A percentile compares a stretch with the other conserved stretches of the same genome.
phyloP scores from a whole-genome alignment of 2,797 vertebrate species.

The Aeoliscus strigatus region DNA sequence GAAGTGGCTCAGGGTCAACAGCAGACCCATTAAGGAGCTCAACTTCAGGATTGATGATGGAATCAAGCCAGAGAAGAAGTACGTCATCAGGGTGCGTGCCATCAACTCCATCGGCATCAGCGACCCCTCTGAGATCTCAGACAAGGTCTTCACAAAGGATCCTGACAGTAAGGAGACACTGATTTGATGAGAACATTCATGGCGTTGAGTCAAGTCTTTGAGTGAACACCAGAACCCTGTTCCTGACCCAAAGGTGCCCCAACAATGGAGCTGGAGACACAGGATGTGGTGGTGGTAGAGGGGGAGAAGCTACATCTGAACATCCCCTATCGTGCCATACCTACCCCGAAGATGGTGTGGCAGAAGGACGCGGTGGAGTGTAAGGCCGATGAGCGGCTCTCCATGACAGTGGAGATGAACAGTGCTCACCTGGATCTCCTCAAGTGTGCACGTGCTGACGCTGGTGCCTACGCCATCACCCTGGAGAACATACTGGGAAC shows the following conservation, averaged over 20 bases:
- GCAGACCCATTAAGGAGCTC: constrained; percentile 90
- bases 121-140: constrained; percentile 91
- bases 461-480: constrained; percentile 86
- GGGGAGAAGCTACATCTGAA: constrained; percentile 90
- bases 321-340: constrained; percentile 89
- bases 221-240: constrained; percentile 1
- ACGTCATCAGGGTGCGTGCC: constrained; percentile 91
- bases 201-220: no score
- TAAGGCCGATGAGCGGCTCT: constrained; percentile 82
- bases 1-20: constrained; percentile 96
- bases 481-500: constrained; percentile 89
- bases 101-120: constrained; percentile 92
- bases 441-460: constrained; percentile 82
- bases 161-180: constrained; percentile 83
- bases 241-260: constrained; percentile 78
- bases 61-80: constrained; percentile 94
- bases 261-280: constrained; percentile 83
- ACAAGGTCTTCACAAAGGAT: constrained; percentile 94
- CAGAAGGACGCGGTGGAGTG: constrained; percentile 88
- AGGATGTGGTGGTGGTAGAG: constrained; percentile 88
- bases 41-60: constrained; percentile 91
- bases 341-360: constrained; percentile 89
- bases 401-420: constrained; percentile 85
- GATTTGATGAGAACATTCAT: neutral
- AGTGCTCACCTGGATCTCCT: constrained; percentile 85